Evolutionary conservation across 2,797 vertebrate species (phyloP), one percentile per base, ranked within the genome.

Genomic region (Notolabrus celidotus): DNA sequence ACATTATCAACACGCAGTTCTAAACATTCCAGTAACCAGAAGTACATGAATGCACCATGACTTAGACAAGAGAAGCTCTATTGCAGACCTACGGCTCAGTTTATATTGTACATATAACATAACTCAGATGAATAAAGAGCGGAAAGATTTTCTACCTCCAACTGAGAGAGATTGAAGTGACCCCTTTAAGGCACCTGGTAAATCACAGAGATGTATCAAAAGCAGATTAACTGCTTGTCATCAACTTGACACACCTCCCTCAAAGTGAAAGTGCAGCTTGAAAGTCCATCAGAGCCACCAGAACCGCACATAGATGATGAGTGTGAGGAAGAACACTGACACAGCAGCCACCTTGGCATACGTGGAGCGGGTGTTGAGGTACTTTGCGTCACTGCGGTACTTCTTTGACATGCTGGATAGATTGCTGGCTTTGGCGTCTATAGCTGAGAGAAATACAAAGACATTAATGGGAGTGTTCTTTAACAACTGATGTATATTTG

Each of bases 401-500:
- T 98, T 99, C 93, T 97, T 96, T 2, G 97, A 97, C 80, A 96
- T 87, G 83, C 87, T 94, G 79, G 96, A 95, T 82, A 99, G 89
- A 80, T 96, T 96, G 92, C 94, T 96, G 87, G 96, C 97, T 92
- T 98, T 98, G 51, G 95, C 95, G 91, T 97, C 96, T 2, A 98
- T 91, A 79, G 95, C 97, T 98, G 91, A 65, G 77, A 43, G 19
- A 41, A 41, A 51, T 0, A 20, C 1, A 57, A n/a, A 10, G 3
- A 51, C 1, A 41, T 15, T 33, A 8, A 8, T 33, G 34, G 36
- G 3, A 36, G 9, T 8, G 29, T 31, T 7, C 27, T 31, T 12
- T 36, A 36, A 11, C 8, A 36, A 8, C 12, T 11, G 34, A 36
- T 2, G 34, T 14, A 36, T 14, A 36, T 12, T 9, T 34, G 8